A percentile compares a stretch with the other conserved stretches of the same genome.
phyloP scores from a whole-genome alignment of 2,113 vertebrate species.

The Lamprotornis superbus region DNA sequence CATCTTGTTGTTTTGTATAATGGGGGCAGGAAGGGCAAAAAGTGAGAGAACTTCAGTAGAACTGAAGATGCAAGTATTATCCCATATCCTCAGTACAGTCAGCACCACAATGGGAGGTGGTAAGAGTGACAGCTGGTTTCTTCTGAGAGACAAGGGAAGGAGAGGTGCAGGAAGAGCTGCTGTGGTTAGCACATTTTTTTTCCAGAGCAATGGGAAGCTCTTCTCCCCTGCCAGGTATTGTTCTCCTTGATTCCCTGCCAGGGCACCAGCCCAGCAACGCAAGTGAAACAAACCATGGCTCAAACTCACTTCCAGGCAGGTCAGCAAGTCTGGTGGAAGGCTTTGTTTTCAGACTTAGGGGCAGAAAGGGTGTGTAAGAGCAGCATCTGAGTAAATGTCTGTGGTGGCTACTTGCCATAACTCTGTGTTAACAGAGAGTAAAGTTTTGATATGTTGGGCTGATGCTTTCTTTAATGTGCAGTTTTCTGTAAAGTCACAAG shows the following conservation, averaged over 20 bases:
- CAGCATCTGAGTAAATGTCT: not conserved
- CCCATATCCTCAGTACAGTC: not conserved
- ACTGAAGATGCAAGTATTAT: not conserved
- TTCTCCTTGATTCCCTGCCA: constrained; percentile 24
- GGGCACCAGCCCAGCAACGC: not conserved
- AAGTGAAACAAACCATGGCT: not conserved
- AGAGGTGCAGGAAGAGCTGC: constrained; percentile 12
- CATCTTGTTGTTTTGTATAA: not conserved
- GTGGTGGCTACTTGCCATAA: not conserved
- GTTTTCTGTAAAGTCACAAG: not conserved
- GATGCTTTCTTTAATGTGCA: not conserved
- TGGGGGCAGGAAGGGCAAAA: not conserved
- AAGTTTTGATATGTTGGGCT: not conserved
- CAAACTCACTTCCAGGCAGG: not conserved
- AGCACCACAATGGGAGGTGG: not conserved
- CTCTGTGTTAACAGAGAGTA: not conserved
- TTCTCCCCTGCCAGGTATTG: constrained; percentile 24
- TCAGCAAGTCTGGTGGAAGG: not conserved
- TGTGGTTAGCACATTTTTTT: not conserved
- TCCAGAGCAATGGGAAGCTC: not conserved
- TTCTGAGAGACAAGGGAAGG: not conserved
- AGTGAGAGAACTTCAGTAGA: not conserved
- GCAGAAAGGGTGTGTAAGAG: not conserved
- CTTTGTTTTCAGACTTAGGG: not conserved
- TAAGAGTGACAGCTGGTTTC: not conserved